phyloP scores from a whole-genome alignment of 2,888 invertebrate species.

The Brenthis hecate region DNA sequence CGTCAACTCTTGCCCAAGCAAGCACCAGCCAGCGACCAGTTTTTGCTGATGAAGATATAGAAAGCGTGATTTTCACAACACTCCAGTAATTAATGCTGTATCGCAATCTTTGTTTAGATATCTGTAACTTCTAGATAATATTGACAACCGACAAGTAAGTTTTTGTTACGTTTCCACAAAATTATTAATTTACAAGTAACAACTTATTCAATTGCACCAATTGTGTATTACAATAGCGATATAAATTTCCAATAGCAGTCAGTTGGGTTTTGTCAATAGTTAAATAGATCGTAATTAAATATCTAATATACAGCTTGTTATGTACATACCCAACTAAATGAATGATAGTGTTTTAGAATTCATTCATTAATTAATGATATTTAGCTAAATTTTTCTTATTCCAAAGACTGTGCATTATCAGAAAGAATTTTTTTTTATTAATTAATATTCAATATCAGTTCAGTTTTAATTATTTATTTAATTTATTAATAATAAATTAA shows the following conservation, averaged over 20 bases:
- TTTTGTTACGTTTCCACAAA: conserved; percentile 33
- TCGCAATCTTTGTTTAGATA: conserved; percentile 34
- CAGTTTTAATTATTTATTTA: too few relatives aligned
- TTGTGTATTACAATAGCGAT: conserved; percentile 33
- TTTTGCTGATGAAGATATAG: conserved; percentile 74
- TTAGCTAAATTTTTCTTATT: too few relatives aligned
- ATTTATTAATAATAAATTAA: too few relatives aligned
- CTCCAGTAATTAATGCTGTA: conserved; percentile 55
- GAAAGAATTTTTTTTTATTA: too few relatives aligned
- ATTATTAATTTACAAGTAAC: conserved; percentile 37
- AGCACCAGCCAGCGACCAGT: conserved; percentile 61
- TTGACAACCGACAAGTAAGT: conserved; percentile 28
- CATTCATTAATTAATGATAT: too few relatives aligned
- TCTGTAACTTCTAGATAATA: conserved; percentile 18
- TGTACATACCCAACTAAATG: background rate
- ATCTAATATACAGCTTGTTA: conserved; percentile 13
- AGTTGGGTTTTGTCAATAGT: conserved; percentile 29
- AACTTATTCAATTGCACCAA: conserved; percentile 35
- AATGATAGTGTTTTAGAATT: background rate
- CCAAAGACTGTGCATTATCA: too few relatives aligned
- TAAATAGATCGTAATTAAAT: conserved; percentile 28
- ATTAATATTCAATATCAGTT: too few relatives aligned
- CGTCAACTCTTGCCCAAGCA: conserved; percentile 61
- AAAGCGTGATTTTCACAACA: conserved; percentile 55
- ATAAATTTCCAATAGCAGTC: conserved; percentile 25